Base-by-base conservation (phyloP, 2,797 vertebrate genomes). In the Sebastiscus tertius region DNA sequence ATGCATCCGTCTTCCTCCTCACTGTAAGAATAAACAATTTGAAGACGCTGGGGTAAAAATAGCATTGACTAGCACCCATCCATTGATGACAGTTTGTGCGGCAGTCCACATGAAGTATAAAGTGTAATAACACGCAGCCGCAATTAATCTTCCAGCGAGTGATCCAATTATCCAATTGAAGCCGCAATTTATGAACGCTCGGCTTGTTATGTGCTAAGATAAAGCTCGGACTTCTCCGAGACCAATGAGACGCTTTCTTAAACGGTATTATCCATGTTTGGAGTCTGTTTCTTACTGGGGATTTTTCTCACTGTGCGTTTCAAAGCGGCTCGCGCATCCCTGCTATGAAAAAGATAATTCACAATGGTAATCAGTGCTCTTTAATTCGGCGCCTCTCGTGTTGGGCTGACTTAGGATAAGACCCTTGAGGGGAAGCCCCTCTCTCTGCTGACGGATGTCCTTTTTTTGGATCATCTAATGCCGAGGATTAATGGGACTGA, bases 81-180 rank as follows among this genome's bases (percentile, higher is more conserved):
- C 58, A 42, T 70, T 33, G 60, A 12, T 10, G 79, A 2, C 20
- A 42, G 26, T 76, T 78, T 70, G 72, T 61, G 60, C 52, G 6
- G 71, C 78, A 52, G 81, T 82, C 79, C 83, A 75, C 73, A 67
- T 59, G 24, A 85, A 88, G 72, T 82, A 71, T 81, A 86, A 89
- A 87, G 80, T 78, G 64, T 70, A 88, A 85, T 81, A 88, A 92
- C 77, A 83, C 67, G 67, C 74, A 60, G 79, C 77, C 13, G 22
- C 81, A 90, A 92, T 93, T 93, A 91, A 94, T 94, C 92, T 89
- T 84, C 71, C 63, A 55, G 85, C 75, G 67, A 90, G 75, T 91
- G 91, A 95, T 94, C 92, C 90, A 94, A 92, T 94, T 92, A 92
- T 90, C 92, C 88, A 86, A 87, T 69, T 92, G 84, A 91, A 93